Base-by-base conservation (phyloP, 1,140 invertebrate species). In the Cataglyphis hispanica region DNA sequence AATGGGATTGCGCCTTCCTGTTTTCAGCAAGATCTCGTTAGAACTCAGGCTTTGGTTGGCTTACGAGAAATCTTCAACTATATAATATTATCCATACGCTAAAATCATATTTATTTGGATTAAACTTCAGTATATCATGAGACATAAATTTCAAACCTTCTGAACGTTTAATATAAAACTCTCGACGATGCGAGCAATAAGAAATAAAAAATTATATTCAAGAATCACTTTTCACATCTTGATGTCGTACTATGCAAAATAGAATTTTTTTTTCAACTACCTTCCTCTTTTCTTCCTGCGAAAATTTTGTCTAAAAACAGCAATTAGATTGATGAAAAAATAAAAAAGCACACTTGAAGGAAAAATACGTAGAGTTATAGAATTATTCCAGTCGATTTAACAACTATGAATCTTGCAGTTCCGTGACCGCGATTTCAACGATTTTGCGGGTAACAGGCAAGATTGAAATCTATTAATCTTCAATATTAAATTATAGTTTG, bases 61-160 rank as follows among this genome's bases (percentile, higher is more conserved):
- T 5, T 16, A 31, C 1, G 22, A 43, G 60, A 61, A 78, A 67
- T 53, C 34, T 2, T 31, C 10, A 19, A 37, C 63, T 31, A 19
- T 50, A 19, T 50, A 50, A 50, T 80, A 76, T 40, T 85, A 83
- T 83, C 72, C 53, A 63, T 67, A 37, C 40, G 31, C 13, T 70
- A 56, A 60, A 63, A 83, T 86, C 34, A 84, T 66, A 64, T 84
- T 84, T 56, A 89, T 46, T 86, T 61, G 67, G 60, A 77, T 77
- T 89, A 86, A 86, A 77, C 64, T 63, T 13, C 25, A 10, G 31
- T 40, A 78, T 7, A 31, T 31, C n/a, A 34, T 58, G 27, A 16
- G 31, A n/a, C 7, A 63, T 88, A 86, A 85, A 85, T 86, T 70
- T 70, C 0, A 37, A 50, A 37, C 53, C 27, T 61, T 31, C 1